Percentiles rank a stretch among this genome's conserved stretches.
Evolutionary conservation across 2,888 invertebrate species (phyloP).

Genomic region (Nomada flava): DNA sequence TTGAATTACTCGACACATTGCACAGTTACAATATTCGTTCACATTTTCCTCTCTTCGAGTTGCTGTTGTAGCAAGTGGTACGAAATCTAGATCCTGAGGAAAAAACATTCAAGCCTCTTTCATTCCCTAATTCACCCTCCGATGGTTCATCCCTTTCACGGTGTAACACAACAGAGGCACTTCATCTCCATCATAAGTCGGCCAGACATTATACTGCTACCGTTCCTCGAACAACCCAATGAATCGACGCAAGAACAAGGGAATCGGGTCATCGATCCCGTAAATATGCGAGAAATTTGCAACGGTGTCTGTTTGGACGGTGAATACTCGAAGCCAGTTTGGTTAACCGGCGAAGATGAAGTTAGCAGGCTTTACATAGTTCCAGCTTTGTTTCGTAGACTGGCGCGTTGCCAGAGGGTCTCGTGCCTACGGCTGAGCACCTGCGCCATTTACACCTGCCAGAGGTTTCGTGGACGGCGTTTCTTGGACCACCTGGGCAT

Average conservation of each 20-base stretch:
- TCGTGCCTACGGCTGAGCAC: conserved; percentile 49
- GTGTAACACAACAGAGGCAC: not conserved
- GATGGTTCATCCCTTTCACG: not conserved
- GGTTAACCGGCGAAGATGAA: conserved; percentile 77
- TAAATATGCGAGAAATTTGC: conserved; percentile 51
- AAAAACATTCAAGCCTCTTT: not conserved
- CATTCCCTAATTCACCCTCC: not conserved
- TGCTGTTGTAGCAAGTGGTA: not conserved
- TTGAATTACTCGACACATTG: no score
- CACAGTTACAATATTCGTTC: no score
- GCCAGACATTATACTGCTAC: not conserved
- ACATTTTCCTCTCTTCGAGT: not conserved
- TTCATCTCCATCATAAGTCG: not conserved
- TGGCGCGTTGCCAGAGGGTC: conserved; percentile 76
- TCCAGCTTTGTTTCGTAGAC: conserved; percentile 79
- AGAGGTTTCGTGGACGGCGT: conserved; percentile 16
- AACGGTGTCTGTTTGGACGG: conserved; percentile 40
- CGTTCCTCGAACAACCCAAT: not conserved
- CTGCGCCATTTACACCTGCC: conserved; percentile 35
- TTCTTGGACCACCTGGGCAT: conserved; percentile 52
- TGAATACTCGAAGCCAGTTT: conserved; percentile 61
- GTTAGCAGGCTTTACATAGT: conserved; percentile 78
- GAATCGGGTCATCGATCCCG: conserved; percentile 61
- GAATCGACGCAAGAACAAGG: conserved; percentile 7
- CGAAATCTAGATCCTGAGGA: not conserved